These are phyloP conservation scores for Pheosia gnoma DNA, from an alignment of 2,888 invertebrate genomes.

Conservation along the genomic window DNA sequence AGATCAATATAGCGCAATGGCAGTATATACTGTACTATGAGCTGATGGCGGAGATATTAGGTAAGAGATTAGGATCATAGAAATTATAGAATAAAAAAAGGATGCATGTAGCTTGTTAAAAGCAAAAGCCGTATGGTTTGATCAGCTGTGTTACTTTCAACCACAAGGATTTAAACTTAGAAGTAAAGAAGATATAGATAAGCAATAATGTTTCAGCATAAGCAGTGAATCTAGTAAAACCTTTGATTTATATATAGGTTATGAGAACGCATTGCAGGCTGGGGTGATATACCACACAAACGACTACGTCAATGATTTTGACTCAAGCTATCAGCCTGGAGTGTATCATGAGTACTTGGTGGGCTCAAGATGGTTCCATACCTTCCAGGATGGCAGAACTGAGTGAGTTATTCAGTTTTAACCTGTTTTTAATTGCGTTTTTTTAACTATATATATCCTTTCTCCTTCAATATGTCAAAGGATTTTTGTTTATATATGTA, in stretches of 20 bases:
- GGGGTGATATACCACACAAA: constrained; percentile 37
- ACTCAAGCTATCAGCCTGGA: constrained; percentile 80
- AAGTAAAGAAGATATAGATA: too few species aligned
- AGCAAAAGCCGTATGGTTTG: too few species aligned
- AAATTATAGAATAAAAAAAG: too few species aligned
- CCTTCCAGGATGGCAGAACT: constrained; percentile 46
- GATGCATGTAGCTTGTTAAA: too few species aligned
- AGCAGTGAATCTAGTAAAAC: too few species aligned
- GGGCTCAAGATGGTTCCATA: constrained; percentile 82
- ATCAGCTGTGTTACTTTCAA: not conserved
- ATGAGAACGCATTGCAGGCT: constrained; percentile 36
- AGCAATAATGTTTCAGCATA: too few species aligned
- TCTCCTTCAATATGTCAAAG: too few species aligned
- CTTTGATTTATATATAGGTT: constrained; percentile 27
- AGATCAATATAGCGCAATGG: constrained; percentile 89
- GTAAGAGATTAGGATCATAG: constrained; percentile 70
- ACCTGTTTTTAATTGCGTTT: not conserved
- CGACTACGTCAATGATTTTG: constrained; percentile 84
- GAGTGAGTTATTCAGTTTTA: constrained; percentile 37
- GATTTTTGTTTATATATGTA: not conserved
- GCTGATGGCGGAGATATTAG: constrained; percentile 89
- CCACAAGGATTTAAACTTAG: too few species aligned
- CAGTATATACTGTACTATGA: constrained; percentile 93
- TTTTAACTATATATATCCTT: too few species aligned
- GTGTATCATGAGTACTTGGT: constrained; percentile 85